phyloP scores from a whole-genome alignment of 2,113 vertebrate genomes.

The Anarrhichthys ocellatus region DNA sequence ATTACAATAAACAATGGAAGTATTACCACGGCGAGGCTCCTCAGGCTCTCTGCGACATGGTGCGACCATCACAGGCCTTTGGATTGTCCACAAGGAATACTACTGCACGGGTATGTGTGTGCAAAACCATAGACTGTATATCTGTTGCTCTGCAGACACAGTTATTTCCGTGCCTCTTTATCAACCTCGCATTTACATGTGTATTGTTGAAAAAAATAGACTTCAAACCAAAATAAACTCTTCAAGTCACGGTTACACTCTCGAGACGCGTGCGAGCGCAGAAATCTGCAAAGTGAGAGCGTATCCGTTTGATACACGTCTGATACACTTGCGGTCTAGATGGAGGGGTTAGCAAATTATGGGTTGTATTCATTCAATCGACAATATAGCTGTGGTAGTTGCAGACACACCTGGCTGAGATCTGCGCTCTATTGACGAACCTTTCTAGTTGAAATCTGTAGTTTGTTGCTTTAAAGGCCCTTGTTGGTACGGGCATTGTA shows the following conservation, averaged over 20 bases:
- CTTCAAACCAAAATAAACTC: neutral
- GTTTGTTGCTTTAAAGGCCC: neutral
- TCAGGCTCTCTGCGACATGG: neutral
- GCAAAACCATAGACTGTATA: neutral
- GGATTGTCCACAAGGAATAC: neutral
- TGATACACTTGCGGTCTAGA: neutral
- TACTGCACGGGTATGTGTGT: neutral
- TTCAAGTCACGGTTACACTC: neutral
- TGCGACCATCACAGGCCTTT: neutral
- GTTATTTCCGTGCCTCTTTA: neutral
- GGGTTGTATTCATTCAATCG: neutral
- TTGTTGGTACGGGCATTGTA: neutral
- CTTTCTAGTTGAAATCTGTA: neutral
- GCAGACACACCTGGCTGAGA: neutral
- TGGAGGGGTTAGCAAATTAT: neutral
- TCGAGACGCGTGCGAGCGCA: neutral
- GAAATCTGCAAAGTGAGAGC: neutral
- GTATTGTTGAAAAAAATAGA: neutral
- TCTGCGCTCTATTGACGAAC: neutral
- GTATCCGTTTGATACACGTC: neutral
- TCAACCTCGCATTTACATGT: neutral
- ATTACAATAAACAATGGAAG: neutral
- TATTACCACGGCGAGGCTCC: neutral
- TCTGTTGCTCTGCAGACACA: neutral
- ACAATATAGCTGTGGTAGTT: neutral